Conservation (phyloP, 2,888 invertebrate genomes). For the Drosophila rubida region DNA sequence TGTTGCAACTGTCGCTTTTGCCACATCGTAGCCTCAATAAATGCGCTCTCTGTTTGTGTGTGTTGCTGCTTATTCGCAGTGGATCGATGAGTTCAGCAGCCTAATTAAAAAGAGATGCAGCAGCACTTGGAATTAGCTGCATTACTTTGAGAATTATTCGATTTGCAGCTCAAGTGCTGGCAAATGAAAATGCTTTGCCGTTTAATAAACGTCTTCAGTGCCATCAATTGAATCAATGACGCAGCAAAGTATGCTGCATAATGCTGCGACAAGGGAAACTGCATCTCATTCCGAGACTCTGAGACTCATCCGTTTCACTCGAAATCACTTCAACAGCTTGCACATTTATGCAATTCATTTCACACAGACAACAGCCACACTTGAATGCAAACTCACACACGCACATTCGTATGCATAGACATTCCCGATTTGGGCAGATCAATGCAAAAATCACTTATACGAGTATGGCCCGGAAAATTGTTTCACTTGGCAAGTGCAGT, state of each 20-base stretch:
- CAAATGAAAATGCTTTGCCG: conserved; percentile 4
- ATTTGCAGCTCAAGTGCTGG: neutral
- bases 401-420: conserved; percentile 12
- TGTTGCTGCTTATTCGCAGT: neutral
- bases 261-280: conserved; percentile 32
- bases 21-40: conserved; percentile 13
- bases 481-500: conserved; percentile 50
- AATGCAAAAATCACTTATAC: conserved; percentile 63
- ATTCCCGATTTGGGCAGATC: conserved; percentile 60
- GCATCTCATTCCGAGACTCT: conserved; percentile 45
- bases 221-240: conserved; percentile 69
- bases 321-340: conserved; percentile 70
- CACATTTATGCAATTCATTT: conserved; percentile 72
- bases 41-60: conserved; percentile 5
- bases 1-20: neutral
- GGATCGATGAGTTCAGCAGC: neutral
- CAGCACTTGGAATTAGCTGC: conserved; percentile 21
- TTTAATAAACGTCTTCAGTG: conserved; percentile 33
- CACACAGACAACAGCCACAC: conserved; percentile 30
- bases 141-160: conserved; percentile 5
- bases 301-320: conserved; percentile 51
- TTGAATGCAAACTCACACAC: conserved; percentile 9
- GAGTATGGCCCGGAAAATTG: conserved; percentile 44
- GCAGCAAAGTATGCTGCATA: conserved; percentile 64
- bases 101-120: conserved; percentile 7